A percentile compares a stretch with the other conserved stretches of the same genome.
phyloP scores from a whole-genome alignment of 2,888 invertebrate species.

The Pasiphila rectangulata region DNA sequence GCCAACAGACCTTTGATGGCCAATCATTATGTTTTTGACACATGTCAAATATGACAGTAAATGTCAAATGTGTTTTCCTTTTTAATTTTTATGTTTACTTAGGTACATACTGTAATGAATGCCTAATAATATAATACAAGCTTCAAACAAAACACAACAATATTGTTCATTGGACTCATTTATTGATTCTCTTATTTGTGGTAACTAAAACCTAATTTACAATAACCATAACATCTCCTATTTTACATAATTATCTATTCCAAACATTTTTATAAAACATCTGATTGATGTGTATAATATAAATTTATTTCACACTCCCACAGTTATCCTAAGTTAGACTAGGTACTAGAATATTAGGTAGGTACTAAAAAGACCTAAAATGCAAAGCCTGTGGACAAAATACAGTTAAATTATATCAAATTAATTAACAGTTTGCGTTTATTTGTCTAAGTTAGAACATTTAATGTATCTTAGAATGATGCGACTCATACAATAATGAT shows the following conservation, averaged over 20 bases:
- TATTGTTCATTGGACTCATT: constrained; percentile 4
- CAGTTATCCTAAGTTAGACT: constrained; percentile 22
- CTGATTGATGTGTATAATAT: constrained; percentile 25
- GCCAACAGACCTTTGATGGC: too few relatives aligned
- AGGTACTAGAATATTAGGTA: constrained; percentile 20
- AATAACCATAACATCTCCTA: constrained; percentile 33
- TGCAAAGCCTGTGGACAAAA: constrained; percentile 33
- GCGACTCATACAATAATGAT: too few relatives aligned
- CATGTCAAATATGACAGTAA: too few relatives aligned
- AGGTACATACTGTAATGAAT: too few relatives aligned
- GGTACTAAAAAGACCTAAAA: constrained; percentile 39
- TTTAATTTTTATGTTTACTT: too few relatives aligned
- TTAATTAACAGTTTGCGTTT: neutral
- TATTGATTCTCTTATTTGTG: constrained; percentile 44
- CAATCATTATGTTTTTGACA: too few relatives aligned
- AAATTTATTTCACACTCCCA: constrained; percentile 19
- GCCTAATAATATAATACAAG: too few relatives aligned
- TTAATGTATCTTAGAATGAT: too few relatives aligned
- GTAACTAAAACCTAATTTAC: constrained; percentile 59
- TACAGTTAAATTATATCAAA: neutral
- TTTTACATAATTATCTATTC: constrained; percentile 10
- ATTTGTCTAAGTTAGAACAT: too few relatives aligned
- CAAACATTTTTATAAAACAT: constrained; percentile 15
- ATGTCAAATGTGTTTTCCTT: too few relatives aligned
- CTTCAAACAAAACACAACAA: neutral